Percentiles rank a stretch among this genome's conserved stretches.
Evolutionary conservation across 2,888 invertebrate species (phyloP).

Genomic region (Hemistola chrysoprasaria): DNA sequence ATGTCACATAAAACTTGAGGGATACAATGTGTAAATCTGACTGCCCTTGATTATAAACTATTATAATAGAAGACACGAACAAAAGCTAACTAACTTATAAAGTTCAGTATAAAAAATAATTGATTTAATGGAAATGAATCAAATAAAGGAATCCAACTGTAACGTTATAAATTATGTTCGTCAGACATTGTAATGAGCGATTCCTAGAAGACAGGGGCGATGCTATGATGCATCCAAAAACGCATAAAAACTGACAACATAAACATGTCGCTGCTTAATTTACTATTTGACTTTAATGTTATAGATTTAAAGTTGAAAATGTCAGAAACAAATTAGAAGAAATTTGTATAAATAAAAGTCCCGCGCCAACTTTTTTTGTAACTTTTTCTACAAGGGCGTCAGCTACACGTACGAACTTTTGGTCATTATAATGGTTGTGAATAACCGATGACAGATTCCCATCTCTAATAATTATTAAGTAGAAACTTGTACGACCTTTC

Average conservation of each 20-base stretch:
- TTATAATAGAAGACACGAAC: conserved; percentile 4
- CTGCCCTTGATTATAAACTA: conserved; percentile 17
- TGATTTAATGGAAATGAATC: conserved; percentile 29
- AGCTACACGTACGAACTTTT: conserved; percentile 27
- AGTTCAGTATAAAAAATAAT: neutral
- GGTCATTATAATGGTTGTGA: conserved; percentile 22
- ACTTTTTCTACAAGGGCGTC: conserved; percentile 43
- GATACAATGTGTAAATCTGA: conserved; percentile 26
- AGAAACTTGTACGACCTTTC: conserved; percentile 20
- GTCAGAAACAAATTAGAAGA: conserved; percentile 1
- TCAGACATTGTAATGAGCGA: conserved; percentile 48
- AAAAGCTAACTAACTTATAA: too few species aligned
- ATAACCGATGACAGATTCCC: conserved; percentile 25
- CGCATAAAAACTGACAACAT: conserved; percentile 33
- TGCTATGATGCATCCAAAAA: conserved; percentile 45
- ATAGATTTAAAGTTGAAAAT: conserved; percentile 20
- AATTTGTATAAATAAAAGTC: conserved; percentile 25
- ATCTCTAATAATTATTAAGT: neutral
- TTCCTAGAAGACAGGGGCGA: conserved; percentile 56
- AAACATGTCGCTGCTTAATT: conserved; percentile 10
- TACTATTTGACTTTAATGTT: neutral
- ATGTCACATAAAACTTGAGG: conserved; percentile 37
- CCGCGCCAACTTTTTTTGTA: conserved; percentile 43
- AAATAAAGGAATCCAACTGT: conserved; percentile 26
- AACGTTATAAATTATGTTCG: conserved; percentile 13